Evolutionary conservation across 2,888 invertebrate species (phyloP), one percentile per base, ranked within the genome.

Genomic region (Gymnoscelis rufifasciata): DNA sequence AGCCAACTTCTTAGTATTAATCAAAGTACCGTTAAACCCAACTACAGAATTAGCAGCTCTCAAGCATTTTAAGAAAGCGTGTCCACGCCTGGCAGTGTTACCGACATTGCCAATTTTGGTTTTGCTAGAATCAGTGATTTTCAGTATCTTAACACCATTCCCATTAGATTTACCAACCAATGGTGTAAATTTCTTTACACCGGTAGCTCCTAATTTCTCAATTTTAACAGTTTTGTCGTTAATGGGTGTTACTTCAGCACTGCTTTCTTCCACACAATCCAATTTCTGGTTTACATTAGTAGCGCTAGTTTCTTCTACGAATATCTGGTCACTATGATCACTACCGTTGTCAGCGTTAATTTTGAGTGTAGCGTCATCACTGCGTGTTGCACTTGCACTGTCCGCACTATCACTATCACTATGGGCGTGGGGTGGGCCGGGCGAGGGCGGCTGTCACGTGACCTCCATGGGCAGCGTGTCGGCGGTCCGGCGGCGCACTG

Each of bases 401-500:
- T 33, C 31, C 13, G 1, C 13, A 7, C 7, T 8, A 7, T 3
- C 15, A 35, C 19, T 35, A 35, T 15, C 35, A 35, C 39, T 40
- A 40, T n/a, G 2, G 12, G 15, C 13, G 15, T n/a, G 7, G 14
- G 31, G 14, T 13, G 14, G 11, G 14, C 8, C 13, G 30, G 7
- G 27, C 27, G 44, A 37, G 40, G 53, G 43, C 52, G 56, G 60
- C 60, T 69, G 86, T 88, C 86, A 88, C 84, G 87, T 87, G 71
- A 88, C 88, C 71, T 84, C 82, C 87, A 87, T 83, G 50, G 84
- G 84, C 38, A 81, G 68, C 19, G 74, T 69, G 69, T 80, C 83
- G 28, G 68, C 54, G 38, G 68, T 47, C 15, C 72, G 68, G n/a
- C 71, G 66, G 1, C 74, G 69, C 35, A 72, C 71, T 29, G 56